Base-by-base conservation (phyloP, 1,140 invertebrate species). In the Drosophila rufa region DNA sequence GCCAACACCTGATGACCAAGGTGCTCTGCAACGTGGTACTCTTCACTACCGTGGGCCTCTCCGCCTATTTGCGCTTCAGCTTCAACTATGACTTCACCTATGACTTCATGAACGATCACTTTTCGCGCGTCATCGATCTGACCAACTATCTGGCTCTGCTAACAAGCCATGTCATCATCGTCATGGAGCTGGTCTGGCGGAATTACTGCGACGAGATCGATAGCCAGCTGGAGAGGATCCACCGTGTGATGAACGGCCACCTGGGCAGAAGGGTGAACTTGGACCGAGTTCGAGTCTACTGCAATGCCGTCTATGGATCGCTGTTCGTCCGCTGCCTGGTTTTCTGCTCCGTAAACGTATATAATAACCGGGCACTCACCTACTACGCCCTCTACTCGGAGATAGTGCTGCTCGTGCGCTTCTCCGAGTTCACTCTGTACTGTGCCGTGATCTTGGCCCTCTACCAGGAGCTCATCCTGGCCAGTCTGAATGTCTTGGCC, bases 41-140 rank as follows among this genome's bases (percentile, higher is more conserved):
- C 0, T 0, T 57, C 0, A 11, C 45, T 1, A 50, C 58, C 30
- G 17, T 81, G 7, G 30, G 7, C 1, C 8, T 45, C 1, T 11
- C 46, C 2, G 0, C 46, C 1, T 25, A 48, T 0, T 71, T 64
- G 53, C 64, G 74, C 5, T 71, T 90, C 6, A 65, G 50, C 9
- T 84, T 84, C 6, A 61, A 84, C 15, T 89, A 90, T 8, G 55
- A 64, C 0, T 73, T 87, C 1, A 33, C 61, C 48, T 89, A 90
- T 25, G 74, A 90, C 25, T 66, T 81, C 0, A 27, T 33, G 2
- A 60, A 75, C 11, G 85, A 89, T 64, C 30, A 33, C 2, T 71
- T 84, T 8, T 89, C 84, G 12, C 79, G 74, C 7, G 14, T 47
- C 14, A 53, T 90, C 0, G 84, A 89, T 48, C 5, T 84, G 17